Evolutionary conservation across 1,140 invertebrate species (phyloP).

Genomic region (Aethina tumida): DNA sequence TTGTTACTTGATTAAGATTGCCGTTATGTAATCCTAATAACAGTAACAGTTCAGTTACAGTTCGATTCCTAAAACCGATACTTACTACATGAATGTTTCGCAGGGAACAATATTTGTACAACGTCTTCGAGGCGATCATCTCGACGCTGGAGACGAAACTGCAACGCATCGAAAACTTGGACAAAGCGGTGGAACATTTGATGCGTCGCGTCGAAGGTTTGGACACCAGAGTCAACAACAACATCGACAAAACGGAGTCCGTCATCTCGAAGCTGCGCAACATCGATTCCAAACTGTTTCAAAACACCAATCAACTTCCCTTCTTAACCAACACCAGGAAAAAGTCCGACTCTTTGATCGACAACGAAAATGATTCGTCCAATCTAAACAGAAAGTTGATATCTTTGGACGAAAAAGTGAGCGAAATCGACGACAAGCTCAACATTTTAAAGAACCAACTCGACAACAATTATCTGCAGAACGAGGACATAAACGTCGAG

Average conservation of each 20-base stretch:
- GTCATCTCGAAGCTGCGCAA: slow-evolving; percentile 64
- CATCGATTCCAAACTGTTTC: slow-evolving; percentile 62
- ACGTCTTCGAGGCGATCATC: slow-evolving; percentile 79
- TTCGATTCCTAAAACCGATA: too few relatives aligned
- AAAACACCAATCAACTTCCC: slow-evolving; percentile 17
- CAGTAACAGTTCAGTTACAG: too few relatives aligned
- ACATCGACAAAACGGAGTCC: slow-evolving; percentile 72
- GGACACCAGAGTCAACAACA: slow-evolving; percentile 68
- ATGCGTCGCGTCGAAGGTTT: slow-evolving; percentile 72
- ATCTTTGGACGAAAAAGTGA: slow-evolving; percentile 69
- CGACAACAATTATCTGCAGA: slow-evolving; percentile 67
- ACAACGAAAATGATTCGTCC: slow-evolving; percentile 5
- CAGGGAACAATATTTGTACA: slow-evolving; percentile 81
- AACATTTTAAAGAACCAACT: slow-evolving; percentile 68
- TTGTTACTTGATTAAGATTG: too few relatives aligned
- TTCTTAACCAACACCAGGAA: slow-evolving; percentile 6
- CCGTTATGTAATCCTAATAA: too few relatives aligned
- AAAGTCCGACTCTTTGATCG: slow-evolving; percentile 4
- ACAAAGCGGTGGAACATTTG: slow-evolving; percentile 74
- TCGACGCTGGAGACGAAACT: slow-evolving; percentile 78
- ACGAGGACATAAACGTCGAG: slow-evolving; percentile 71
- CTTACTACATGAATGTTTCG: too few relatives aligned
- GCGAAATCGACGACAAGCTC: slow-evolving; percentile 68
- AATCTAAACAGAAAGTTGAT: slow-evolving; percentile 29
- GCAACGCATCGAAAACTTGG: slow-evolving; percentile 75